These are phyloP conservation scores for Chionis minor DNA, from an alignment of 2,113 vertebrate genomes.

Conservation along the genomic window DNA sequence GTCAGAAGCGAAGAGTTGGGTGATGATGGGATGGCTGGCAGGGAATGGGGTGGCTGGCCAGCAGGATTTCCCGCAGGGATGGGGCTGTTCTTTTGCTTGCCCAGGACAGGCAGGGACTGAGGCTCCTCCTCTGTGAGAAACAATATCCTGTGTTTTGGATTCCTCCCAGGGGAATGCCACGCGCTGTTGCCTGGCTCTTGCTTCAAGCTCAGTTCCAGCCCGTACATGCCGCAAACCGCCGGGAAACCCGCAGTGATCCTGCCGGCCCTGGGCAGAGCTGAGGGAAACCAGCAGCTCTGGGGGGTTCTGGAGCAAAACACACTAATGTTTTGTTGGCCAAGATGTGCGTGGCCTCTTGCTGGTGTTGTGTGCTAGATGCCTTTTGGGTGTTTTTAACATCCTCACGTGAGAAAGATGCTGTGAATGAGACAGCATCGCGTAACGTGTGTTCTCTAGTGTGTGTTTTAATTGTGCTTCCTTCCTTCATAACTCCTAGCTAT, in stretches of 20 bases:
- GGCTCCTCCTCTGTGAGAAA: background rate
- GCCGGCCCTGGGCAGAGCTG: background rate
- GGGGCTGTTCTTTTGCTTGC: background rate
- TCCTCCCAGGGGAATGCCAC: fast-evolving
- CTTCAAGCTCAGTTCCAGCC: background rate
- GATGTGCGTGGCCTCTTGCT: fast-evolving
- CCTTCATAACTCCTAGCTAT: background rate
- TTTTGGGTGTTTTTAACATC: background rate
- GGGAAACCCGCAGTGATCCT: background rate
- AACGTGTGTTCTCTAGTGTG: fast-evolving
- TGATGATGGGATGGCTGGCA: background rate
- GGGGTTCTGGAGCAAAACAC: background rate
- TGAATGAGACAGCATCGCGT: fast-evolving
- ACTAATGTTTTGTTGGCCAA: background rate
- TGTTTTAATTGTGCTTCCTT: background rate
- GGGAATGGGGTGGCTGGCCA: background rate
- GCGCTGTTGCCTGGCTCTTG: fast-evolving
- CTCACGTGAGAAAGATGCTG: background rate
- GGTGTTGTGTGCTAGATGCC: background rate
- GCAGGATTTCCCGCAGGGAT: background rate
- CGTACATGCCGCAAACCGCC: fast-evolving
- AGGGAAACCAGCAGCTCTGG: background rate
- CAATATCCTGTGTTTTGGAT: background rate
- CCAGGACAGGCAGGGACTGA: background rate
- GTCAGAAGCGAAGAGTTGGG: background rate